Percentiles rank a stretch among this genome's conserved stretches.
phyloP scores from a whole-genome alignment of 1,140 invertebrate species.

The Drosophila kanapiae region DNA sequence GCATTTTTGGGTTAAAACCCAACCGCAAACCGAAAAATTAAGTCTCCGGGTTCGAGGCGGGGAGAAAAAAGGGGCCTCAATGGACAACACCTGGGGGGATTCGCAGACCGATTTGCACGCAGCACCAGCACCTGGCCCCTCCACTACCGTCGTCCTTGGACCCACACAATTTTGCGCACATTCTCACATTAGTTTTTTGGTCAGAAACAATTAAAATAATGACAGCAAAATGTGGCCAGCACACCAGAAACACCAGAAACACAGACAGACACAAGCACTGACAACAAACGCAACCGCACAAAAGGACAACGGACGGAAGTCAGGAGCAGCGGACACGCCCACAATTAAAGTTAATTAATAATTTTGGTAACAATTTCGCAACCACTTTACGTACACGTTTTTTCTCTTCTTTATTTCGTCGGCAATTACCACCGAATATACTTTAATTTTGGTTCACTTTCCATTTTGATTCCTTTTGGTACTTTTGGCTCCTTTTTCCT shows the following conservation, averaged over 20 bases:
- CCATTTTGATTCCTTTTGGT: slow-evolving; percentile 26
- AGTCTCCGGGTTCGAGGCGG: not conserved
- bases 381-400: slow-evolving; percentile 22
- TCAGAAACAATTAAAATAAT: slow-evolving; percentile 73
- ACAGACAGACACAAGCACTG: not conserved
- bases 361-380: slow-evolving; percentile 11
- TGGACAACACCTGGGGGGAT: slow-evolving; percentile 40
- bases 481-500: slow-evolving; percentile 39
- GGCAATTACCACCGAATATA: slow-evolving; percentile 21
- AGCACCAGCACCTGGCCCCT: slow-evolving; percentile 34
- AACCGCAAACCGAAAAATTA: slow-evolving; percentile 23
- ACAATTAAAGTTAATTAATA: slow-evolving; percentile 41
- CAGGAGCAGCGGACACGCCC: slow-evolving; percentile 30
- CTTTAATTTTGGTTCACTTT: slow-evolving; percentile 31
- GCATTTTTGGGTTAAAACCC: slow-evolving; percentile 12
- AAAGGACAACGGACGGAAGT: slow-evolving; percentile 22
- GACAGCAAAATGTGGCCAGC: slow-evolving; percentile 36
- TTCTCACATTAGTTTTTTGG: slow-evolving; percentile 57
- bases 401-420: slow-evolving; percentile 27
- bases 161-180: slow-evolving; percentile 53
- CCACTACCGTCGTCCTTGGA: slow-evolving; percentile 4
- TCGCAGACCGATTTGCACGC: slow-evolving; percentile 57
- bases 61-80: too few relatives aligned
- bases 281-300: slow-evolving; percentile 40
- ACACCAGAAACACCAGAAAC: not conserved